A percentile compares a stretch with the other conserved stretches of the same genome.
These are phyloP conservation scores for Poeciliopsis turneri DNA, from an alignment of 2,797 vertebrate species.

Conservation along the genomic window DNA sequence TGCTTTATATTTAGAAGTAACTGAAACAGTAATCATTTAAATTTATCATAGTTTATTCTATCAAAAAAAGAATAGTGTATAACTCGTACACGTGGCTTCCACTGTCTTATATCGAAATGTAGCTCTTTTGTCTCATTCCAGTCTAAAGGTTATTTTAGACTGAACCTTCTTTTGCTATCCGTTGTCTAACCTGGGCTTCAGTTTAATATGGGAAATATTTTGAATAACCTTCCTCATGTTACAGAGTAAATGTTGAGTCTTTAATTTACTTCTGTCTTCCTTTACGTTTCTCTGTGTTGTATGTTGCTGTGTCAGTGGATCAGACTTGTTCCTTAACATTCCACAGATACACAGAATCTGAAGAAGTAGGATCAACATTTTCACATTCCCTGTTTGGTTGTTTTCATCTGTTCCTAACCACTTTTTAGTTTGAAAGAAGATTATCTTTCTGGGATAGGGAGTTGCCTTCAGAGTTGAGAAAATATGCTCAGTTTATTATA, in stretches of 20 bases:
- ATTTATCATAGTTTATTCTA: background rate
- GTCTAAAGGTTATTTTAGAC: background rate
- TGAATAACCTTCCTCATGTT: constrained; percentile 1
- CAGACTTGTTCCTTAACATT: background rate
- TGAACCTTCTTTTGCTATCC: background rate
- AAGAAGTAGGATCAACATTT: constrained; percentile 1
- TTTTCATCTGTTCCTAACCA: background rate
- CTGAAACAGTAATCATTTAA: background rate
- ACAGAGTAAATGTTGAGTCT: background rate
- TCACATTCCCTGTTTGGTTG: background rate
- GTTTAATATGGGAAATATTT: background rate
- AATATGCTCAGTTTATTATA: background rate
- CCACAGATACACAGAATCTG: background rate
- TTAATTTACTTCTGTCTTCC: background rate
- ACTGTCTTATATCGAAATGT: background rate
- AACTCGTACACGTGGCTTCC: background rate
- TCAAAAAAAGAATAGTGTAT: too few relatives aligned
- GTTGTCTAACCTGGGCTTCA: constrained; percentile 54
- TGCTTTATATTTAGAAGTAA: background rate
- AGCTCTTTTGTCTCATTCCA: background rate
- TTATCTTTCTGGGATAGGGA: background rate
- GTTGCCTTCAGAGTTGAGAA: background rate
- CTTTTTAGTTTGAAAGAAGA: background rate
- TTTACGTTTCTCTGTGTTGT: background rate
- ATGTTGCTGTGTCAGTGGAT: background rate